Percentiles rank a stretch among this genome's conserved stretches.
Conservation (phyloP, 2,888 invertebrate genomes). For the Hirtodrosophila histrioides region DNA sequence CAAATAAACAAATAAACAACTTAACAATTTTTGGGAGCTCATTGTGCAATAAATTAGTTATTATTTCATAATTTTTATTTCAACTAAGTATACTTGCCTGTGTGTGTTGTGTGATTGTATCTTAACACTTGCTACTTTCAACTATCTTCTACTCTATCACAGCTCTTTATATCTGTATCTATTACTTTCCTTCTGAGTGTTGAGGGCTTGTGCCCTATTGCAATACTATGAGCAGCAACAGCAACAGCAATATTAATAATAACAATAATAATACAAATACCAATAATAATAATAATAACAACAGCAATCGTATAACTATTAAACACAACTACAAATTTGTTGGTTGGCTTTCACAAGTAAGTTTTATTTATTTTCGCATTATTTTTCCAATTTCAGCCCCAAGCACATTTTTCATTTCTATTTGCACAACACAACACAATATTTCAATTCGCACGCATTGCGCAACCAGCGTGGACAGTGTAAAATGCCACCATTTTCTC, state of each 20-base stretch:
- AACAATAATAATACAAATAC: slow-evolving; percentile 15
- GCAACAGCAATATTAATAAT: slow-evolving; percentile 14
- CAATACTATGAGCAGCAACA: slow-evolving; percentile 36
- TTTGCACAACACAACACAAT: slow-evolving; percentile 32
- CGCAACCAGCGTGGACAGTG: slow-evolving; percentile 29
- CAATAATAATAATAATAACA: slow-evolving; percentile 24
- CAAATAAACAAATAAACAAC: slow-evolving; percentile 1
- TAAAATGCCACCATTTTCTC: slow-evolving; percentile 46
- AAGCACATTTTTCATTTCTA: slow-evolving; percentile 11
- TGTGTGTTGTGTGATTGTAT: slow-evolving; percentile 12
- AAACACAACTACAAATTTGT: slow-evolving; percentile 71
- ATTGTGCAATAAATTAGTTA: background rate
- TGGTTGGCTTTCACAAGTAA: slow-evolving; percentile 83
- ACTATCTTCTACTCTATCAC: slow-evolving; percentile 2
- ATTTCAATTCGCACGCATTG: slow-evolving; percentile 18
- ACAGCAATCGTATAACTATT: slow-evolving; percentile 40
- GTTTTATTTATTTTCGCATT: slow-evolving; percentile 59
- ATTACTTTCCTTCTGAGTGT: slow-evolving; percentile 6
- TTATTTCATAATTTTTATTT: background rate
- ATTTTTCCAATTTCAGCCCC: slow-evolving; percentile 8
- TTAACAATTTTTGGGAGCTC: slow-evolving; percentile 44
- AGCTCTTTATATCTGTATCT: slow-evolving; percentile 7
- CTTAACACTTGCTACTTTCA: background rate
- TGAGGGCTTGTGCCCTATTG: background rate
- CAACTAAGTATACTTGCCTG: background rate